Evolutionary conservation across 2,113 vertebrate species (phyloP).

Genomic region (Oreochromis tanganicae): DNA sequence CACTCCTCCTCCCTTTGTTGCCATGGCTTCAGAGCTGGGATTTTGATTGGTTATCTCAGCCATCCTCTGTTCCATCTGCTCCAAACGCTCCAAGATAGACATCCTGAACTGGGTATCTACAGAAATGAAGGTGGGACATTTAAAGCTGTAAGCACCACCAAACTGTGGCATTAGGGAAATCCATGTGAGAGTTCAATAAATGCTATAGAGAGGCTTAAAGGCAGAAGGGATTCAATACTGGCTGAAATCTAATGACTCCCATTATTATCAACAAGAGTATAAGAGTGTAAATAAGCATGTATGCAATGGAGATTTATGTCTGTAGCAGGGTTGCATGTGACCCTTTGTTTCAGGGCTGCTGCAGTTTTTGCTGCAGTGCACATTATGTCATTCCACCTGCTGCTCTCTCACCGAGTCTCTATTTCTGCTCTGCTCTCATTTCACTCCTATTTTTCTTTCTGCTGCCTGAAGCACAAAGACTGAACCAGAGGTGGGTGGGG

Average conservation of each 20-base stretch:
- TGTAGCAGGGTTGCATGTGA: constrained; percentile 22
- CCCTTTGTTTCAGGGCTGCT: constrained; percentile 61
- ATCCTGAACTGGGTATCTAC: constrained; percentile 99
- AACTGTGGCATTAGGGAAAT: neutral
- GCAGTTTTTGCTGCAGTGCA: constrained; percentile 74
- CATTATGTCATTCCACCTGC: constrained; percentile 74
- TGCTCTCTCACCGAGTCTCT: constrained; percentile 53
- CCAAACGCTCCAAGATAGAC: constrained; percentile 96
- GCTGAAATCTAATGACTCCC: neutral
- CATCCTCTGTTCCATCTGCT: constrained; percentile 99
- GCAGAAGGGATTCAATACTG: neutral
- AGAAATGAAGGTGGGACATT: constrained; percentile 18
- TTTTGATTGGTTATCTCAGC: constrained; percentile 95
- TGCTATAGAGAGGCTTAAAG: neutral
- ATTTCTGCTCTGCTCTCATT: constrained; percentile 34
- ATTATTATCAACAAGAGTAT: neutral
- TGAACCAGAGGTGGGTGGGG: constrained; percentile 34
- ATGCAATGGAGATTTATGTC: neutral
- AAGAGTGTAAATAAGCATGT: neutral
- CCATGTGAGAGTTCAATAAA: neutral
- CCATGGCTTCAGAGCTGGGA: constrained; percentile 78
- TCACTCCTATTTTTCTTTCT: constrained; percentile 37
- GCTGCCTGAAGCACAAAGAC: constrained; percentile 49
- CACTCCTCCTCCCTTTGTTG: constrained; percentile 71
- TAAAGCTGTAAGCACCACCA: neutral